A percentile compares a stretch with the other conserved stretches of the same genome.
phyloP scores from a whole-genome alignment of 2,888 invertebrate species.

The Tanypteryx hageni region DNA sequence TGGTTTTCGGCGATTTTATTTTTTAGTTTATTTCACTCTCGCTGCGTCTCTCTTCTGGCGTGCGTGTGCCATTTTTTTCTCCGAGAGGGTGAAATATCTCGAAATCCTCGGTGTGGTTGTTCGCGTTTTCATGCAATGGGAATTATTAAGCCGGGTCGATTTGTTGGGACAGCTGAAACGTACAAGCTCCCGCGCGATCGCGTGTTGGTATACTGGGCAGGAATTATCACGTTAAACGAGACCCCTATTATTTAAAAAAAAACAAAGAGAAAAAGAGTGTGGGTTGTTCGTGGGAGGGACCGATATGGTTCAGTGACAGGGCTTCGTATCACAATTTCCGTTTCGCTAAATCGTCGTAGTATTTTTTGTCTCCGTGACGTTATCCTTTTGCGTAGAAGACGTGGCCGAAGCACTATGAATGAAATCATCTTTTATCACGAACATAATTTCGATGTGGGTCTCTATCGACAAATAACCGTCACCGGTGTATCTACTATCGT shows the following conservation, averaged over 20 bases:
- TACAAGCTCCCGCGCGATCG: not conserved
- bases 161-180: not conserved
- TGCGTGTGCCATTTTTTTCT: conserved; percentile 3
- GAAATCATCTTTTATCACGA: too few species aligned
- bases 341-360: not conserved
- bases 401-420: too few species aligned
- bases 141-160: not conserved
- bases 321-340: conserved; percentile 12
- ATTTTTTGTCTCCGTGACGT: not conserved
- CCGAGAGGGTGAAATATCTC: conserved; percentile 30
- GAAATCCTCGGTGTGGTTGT: not conserved
- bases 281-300: not conserved
- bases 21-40: not conserved
- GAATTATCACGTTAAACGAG: conserved; percentile 29
- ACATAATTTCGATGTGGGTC: too few species aligned
- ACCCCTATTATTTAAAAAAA: not conserved
- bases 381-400: too few species aligned
- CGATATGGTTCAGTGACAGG: not conserved
- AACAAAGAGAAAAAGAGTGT: not conserved
- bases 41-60: not conserved
- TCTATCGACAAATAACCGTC: too few species aligned
- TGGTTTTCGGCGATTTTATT: not conserved
- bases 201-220: not conserved
- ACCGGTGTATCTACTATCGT: too few species aligned
- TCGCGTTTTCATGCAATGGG: not conserved